These are phyloP conservation scores for Aquatica leii DNA, from an alignment of 2,888 invertebrate genomes.

Conservation along the genomic window DNA sequence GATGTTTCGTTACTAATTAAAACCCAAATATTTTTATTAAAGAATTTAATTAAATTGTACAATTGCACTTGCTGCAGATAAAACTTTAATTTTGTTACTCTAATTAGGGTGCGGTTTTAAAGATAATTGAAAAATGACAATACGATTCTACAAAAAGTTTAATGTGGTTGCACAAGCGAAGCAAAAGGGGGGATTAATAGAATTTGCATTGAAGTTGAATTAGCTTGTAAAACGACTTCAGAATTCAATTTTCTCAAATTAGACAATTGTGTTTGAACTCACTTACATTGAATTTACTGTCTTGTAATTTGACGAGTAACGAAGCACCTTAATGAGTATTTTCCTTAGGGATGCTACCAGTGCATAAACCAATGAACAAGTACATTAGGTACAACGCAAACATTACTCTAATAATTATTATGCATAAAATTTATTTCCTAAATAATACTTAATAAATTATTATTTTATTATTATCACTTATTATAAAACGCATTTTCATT, in stretches of 20 bases:
- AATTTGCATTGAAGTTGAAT: constrained; percentile 49
- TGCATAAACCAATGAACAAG: constrained; percentile 21
- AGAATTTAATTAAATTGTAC: no score
- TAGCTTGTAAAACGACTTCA: constrained; percentile 46
- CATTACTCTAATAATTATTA: no score
- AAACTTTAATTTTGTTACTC: no score
- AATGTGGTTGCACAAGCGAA: constrained; percentile 39
- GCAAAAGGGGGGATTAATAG: constrained; percentile 51
- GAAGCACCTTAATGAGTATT: constrained; percentile 24
- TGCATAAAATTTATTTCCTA: no score
- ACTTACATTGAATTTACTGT: constrained; percentile 44
- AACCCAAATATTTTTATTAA: no score
- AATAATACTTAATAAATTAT: no score
- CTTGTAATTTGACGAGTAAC: constrained; percentile 28
- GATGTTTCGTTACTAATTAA: no score
- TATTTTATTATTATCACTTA: no score
- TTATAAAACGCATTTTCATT: background rate
- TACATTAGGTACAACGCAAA: background rate
- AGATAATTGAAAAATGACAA: constrained; percentile 11
- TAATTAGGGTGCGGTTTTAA: constrained; percentile 27
- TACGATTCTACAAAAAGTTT: constrained; percentile 44
- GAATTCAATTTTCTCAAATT: constrained; percentile 52
- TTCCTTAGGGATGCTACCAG: constrained; percentile 17
- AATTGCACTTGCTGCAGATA: no score
- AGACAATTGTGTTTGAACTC: constrained; percentile 54